Evolutionary conservation across 2,888 invertebrate genomes (phyloP), one percentile per base, ranked within the genome.

Genomic region (Nasonovia ribisnigri): DNA sequence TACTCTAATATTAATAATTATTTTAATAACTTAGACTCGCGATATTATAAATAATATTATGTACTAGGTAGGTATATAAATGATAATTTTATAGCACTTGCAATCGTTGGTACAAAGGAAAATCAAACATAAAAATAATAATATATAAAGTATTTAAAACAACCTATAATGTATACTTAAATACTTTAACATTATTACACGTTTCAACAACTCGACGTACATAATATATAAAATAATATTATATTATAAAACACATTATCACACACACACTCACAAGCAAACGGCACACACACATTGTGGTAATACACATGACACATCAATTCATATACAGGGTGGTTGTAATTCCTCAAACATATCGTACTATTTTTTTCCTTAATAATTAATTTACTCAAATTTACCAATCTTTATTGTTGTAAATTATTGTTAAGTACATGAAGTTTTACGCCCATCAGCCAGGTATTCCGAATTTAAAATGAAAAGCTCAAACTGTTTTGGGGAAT

Each of bases 1-100:
- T 89, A 89, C 60, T 48, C 42, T 77, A 46, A 46, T 92, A 92
- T 86, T 57, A 91, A 86, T 91, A 57, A 86, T 91, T 91, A 86
- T 91, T 91, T 86, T 91, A 86, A 91, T 91, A 91, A 91, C 54
- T 51, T 16, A 20, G 43, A 42, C 84, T 77, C 29, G 90, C 51
- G 42, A 90, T 90, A 90, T 90, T 84, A 42, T 51, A 84, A 84
- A 43, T 84, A 84, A 57, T 84, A 77, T 77, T 77, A 36, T 77
- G 20, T 77, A 36, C 5, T 26, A 42, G 20, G 43, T 60, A 91
- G 13, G 13, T 87, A 87, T 3, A 26, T 29, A 84, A 77, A 77
- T 77, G 77, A 84, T 91, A 36, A 92, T 92, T 92, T 60, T 46
- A 87, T 36, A 57, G 46, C 92, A 54, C 51, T 91, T 84, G 4